Evolutionary conservation across 2,888 invertebrate genomes (phyloP), one percentile per base, ranked within the genome.

Genomic region (Nomada flava): DNA sequence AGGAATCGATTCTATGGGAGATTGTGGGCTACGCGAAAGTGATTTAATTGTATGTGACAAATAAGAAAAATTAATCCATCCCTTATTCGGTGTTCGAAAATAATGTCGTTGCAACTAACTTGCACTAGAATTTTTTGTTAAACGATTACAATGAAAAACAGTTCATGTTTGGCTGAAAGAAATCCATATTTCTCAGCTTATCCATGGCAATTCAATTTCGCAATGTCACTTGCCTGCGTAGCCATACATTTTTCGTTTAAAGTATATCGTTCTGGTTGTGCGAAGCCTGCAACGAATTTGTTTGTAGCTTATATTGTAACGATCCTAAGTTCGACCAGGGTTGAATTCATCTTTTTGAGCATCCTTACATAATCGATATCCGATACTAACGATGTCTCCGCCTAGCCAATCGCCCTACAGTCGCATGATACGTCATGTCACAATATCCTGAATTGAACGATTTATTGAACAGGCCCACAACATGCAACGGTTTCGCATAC

Each of bases 321-420:
- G 68, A 73, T 50, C 62, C 50, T 64, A 79, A 73, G 72, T 69
- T 68, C 13, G 18, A 15, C 69, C 36, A 44, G 36, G 13, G 53
- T 13, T 47, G 52, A 63, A 81, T 72, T 72, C 64, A 72, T 74
- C 64, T 81, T 81, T 81, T 81, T 65, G 47, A 69, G 69, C 20
- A 52, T 26, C 10, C 15, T 20, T 52, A 50, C 65, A 55, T 81
- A 81, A 81, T 81, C 81, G 81, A 79, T 81, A 81, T 79, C 79
- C 81, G 79, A 81, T 81, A 81, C 79, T 81, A 81, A 81, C 73
- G 81, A 79, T 74, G 63, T 50, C 15, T 55, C 53, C 59, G 69
- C 53, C 79, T 47, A 64, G 69, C 73, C 73, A 69, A 80, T 80
- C 69, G 64, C 59, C 64, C 79, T 73, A 11, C 10, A 73, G 64